Conservation (phyloP, 2,888 invertebrate genomes). For the Chesias legatella region DNA sequence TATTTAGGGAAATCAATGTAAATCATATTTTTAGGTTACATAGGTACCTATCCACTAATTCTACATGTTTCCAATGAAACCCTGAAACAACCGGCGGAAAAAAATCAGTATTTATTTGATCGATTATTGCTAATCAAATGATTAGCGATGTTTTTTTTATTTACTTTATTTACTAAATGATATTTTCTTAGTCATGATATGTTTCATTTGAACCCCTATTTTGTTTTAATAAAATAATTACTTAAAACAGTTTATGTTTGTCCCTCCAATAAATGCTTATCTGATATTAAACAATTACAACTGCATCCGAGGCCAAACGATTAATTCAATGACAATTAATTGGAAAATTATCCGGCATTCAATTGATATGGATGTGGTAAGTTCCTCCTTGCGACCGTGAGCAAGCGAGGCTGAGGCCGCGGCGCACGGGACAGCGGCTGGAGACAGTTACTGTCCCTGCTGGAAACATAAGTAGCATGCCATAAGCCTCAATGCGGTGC, state of each 20-base stretch:
- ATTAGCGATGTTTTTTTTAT: too few species aligned
- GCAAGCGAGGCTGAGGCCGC: background rate
- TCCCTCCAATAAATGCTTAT: slow-evolving; percentile 13
- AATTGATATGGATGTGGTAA: slow-evolving; percentile 37
- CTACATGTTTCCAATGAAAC: too few species aligned
- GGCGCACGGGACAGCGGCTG: background rate
- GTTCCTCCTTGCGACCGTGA: slow-evolving; percentile 5
- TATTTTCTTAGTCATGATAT: too few species aligned
- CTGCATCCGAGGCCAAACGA: slow-evolving; percentile 14
- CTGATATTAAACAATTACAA: slow-evolving; percentile 26
- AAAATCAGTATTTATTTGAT: too few species aligned
- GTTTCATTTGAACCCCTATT: background rate
- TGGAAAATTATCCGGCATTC: slow-evolving; percentile 34
- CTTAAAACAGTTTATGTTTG: background rate
- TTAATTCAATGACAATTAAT: slow-evolving; percentile 27
- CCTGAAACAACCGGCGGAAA: too few species aligned
- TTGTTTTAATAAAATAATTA: background rate
- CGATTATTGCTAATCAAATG: too few species aligned
- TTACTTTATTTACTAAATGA: too few species aligned
- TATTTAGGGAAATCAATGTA: too few species aligned
- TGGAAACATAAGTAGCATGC: too few species aligned
- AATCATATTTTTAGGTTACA: too few species aligned
- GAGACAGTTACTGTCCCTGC: background rate
- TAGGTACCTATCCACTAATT: too few species aligned
- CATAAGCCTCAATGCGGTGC: too few species aligned